Base-by-base conservation (phyloP, 2,888 invertebrate species). In the Apodemia hepburni region DNA sequence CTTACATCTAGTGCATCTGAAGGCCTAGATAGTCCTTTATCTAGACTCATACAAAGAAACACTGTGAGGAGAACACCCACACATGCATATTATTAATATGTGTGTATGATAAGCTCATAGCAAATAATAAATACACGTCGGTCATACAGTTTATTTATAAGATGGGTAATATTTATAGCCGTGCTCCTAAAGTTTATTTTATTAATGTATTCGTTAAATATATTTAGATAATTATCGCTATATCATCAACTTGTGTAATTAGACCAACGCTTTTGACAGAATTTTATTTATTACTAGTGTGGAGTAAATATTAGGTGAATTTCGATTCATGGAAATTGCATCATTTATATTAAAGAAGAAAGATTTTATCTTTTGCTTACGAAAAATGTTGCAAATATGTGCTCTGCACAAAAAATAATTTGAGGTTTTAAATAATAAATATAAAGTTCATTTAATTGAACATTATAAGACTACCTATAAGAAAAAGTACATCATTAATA, bases 61-160 rank as follows among this genome's bases (percentile, higher is more conserved):
- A 70, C 78, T 81, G 76, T 81, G 71, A 75, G 70, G 69, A 42
- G 42, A 15, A n/a, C 9, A 42, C 15, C 15, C 77, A 78, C 74
- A 73, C 75, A 73, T 70, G 73, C 75, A 71, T 69, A 73, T n/a
- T n/a, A 15, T 42, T 42, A 15, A 42, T 70, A 42, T 51, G 62
- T 64, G 66, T 65, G 68, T 60, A 67, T 79, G 83, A 89, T 86
- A 87, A 86, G 77, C 75, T 68, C 69, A 74, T 70, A 67, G 75
- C 74, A 75, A 77, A 77, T 76, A 81, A 81, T 78, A 78, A 78
- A 75, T 77, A 77, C 73, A 72, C 72, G 68, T 69, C 73, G 72
- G 71, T 74, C 75, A 71, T 73, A 65, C 70, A 65, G 79, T 81
- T 82, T 89, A 88, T 89, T 90, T 88, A 88, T 90, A 88, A 83